Evolutionary conservation across 2,113 vertebrate species (phyloP).

Genomic region (Puntigrus tetrazona): DNA sequence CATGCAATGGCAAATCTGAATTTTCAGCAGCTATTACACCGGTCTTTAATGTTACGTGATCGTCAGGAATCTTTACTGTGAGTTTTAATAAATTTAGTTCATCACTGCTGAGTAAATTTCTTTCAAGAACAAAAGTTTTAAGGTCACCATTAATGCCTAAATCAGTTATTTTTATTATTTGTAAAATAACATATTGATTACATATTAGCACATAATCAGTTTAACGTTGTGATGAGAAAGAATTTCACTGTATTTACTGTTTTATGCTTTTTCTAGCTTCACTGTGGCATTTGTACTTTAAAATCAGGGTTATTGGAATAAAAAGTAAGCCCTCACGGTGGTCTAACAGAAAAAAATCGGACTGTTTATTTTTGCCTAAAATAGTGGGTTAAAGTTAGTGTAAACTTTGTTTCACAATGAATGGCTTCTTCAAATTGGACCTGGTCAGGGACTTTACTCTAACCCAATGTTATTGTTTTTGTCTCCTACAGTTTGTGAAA

Average conservation of each 20-base stretch:
- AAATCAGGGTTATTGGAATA: conserved; percentile 2
- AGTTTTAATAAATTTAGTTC: not conserved
- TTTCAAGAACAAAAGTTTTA: not conserved
- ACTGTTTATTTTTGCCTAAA: conserved; percentile 13
- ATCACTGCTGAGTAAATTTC: not conserved
- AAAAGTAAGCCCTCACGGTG: conserved; percentile 8
- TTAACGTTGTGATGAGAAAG: not conserved
- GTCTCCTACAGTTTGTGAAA: conserved; percentile 83
- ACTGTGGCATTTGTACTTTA: not conserved
- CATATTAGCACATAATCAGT: not conserved
- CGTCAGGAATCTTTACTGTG: not conserved
- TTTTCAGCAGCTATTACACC: not conserved
- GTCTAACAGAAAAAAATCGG: not conserved
- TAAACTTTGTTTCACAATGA: conserved; percentile 4
- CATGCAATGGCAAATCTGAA: not conserved
- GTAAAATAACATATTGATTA: not conserved
- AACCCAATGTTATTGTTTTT: conserved; percentile 21
- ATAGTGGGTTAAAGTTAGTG: not conserved
- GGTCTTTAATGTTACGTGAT: not conserved
- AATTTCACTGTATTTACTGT: not conserved
- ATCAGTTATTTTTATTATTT: not conserved
- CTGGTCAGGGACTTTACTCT: conserved; percentile 11
- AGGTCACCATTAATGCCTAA: not conserved
- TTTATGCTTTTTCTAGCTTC: not conserved
- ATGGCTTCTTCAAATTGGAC: not conserved